Base-by-base conservation (phyloP, 2,797 vertebrate species). In the Phataginus tetradactyla region DNA sequence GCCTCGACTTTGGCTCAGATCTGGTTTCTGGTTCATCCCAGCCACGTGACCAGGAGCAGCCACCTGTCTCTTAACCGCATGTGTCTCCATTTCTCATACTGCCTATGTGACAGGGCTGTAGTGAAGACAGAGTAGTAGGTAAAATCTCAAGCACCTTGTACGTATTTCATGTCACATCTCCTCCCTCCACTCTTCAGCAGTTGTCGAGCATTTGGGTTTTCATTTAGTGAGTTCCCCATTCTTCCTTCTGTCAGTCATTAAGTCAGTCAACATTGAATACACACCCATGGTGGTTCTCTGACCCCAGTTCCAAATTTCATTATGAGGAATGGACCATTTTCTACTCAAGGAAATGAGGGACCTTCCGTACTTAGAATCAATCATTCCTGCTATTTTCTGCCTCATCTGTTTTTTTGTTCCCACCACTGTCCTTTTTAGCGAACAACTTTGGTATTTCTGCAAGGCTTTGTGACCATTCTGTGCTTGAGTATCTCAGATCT, bases 341-440 rank as follows among this genome's bases (percentile, higher is more conserved):
- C 88, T 95, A 25, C 74, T 91, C 39, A 81, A 92, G 94, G 81
- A 97, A 97, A 94, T 81, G 92, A 95, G 29, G 29, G 57, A 71
- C 45, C 71, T 91, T 97, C 72, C 23, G 2, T 85, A 63, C 72
- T 89, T 81, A 79, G 88, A 90, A 86, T 97, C 45, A 92, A 97
- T 61, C 68, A 57, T 93, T 81, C 55, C 84, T 93, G 75, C 93
- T 97, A 90, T 93, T 96, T 96, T 97, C 89, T 96, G 75, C 88
- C 91, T 95, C 89, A 97, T 96, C 91, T 95, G 23, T 61, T 87
- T 85, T 96, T 97, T 97, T 96, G 95, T 98, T 97, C 78, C 93
- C 59, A 45, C 66, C 39, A 72, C 45, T 45, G 45, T 93, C 64
- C 55, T 91, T 85, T 92, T 93, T 55, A 94, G 96, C 72, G 64